Conservation (phyloP, 37 sponge, comb jelly and placozoan species). For the Sycon ciliatum region DNA sequence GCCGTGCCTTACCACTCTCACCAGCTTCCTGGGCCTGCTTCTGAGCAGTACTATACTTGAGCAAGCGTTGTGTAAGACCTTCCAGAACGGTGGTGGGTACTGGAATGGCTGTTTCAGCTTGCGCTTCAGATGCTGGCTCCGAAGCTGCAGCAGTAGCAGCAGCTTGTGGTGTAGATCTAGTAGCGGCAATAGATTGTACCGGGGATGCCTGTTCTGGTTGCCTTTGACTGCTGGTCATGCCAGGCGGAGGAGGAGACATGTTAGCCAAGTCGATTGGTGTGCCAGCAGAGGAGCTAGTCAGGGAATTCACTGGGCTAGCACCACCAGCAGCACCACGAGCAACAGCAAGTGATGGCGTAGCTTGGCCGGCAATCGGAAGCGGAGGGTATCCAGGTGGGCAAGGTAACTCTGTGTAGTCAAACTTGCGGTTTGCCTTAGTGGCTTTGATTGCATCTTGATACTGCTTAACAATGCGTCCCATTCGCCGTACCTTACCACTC, state of each 20-base stretch:
- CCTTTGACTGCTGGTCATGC: not conserved
- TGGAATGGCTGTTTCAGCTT: not conserved
- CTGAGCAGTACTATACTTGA: conserved; percentile 31
- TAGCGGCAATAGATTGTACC: not conserved
- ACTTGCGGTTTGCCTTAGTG: conserved; percentile 50
- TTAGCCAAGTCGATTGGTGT: too few relatives aligned
- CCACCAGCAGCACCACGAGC: too few relatives aligned
- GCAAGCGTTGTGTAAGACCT: conserved; percentile 39
- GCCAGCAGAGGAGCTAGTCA: too few relatives aligned
- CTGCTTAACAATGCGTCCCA: conserved; percentile 78
- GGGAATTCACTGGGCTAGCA: too few relatives aligned
- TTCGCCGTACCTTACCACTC: conserved; percentile 56
- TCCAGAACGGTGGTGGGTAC: conserved; percentile 32
- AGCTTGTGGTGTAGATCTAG: not conserved
- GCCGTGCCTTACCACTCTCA: conserved; percentile 53
- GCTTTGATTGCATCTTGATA: conserved; percentile 75
- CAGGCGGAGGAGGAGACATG: not conserved
- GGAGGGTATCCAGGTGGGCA: conserved; percentile 90
- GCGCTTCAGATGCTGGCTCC: not conserved
- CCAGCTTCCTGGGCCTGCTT: conserved; percentile 71
- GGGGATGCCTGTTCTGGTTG: not conserved
- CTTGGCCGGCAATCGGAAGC: too few relatives aligned
- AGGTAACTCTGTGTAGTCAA: conserved; percentile 66
- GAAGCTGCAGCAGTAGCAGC: not conserved
- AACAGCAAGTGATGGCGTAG: too few relatives aligned